A percentile compares a stretch with the other conserved stretches of the same genome.
These are phyloP conservation scores for Leucophenga maculata DNA, from an alignment of 2,888 invertebrate species.

Conservation along the genomic window DNA sequence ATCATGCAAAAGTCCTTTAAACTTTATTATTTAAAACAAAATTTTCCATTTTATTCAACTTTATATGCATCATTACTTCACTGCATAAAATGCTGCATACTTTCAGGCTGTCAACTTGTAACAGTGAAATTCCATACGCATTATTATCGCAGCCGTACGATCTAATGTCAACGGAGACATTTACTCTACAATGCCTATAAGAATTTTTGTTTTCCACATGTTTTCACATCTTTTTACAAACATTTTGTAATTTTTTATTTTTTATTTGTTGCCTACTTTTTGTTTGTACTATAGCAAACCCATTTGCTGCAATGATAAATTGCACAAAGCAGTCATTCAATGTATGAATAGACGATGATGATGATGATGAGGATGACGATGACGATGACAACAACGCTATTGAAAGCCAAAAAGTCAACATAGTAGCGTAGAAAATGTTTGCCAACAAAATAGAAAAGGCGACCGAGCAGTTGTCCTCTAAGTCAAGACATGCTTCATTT, in stretches of 20 bases:
- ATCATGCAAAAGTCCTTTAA: too few species aligned
- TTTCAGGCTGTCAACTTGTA: too few species aligned
- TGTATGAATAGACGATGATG: conserved; percentile 25
- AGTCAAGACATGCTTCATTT: not conserved
- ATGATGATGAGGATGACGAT: not conserved
- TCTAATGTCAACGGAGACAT: conserved; percentile 66
- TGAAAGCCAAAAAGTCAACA: not conserved
- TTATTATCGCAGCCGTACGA: conserved; percentile 43
- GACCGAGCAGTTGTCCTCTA: not conserved
- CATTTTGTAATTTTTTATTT: conserved; percentile 17
- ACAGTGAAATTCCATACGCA: conserved; percentile 13
- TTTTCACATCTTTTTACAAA: conserved; percentile 45
- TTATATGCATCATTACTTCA: too few species aligned
- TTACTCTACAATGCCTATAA: conserved; percentile 48
- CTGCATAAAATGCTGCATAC: too few species aligned
- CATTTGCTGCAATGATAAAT: conserved; percentile 27
- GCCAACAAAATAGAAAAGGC: not conserved
- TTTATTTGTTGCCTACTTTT: conserved; percentile 52
- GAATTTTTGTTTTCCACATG: conserved; percentile 36
- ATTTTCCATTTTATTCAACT: too few species aligned
- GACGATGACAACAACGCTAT: not conserved
- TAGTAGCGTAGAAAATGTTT: too few species aligned
- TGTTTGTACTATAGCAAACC: too few species aligned
- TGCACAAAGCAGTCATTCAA: conserved; percentile 33
- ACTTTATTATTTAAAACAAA: too few species aligned